These are phyloP conservation scores for Virgularia gustaviana DNA, from an alignment of 92 coral and sea anemone species.

Conservation along the genomic window DNA sequence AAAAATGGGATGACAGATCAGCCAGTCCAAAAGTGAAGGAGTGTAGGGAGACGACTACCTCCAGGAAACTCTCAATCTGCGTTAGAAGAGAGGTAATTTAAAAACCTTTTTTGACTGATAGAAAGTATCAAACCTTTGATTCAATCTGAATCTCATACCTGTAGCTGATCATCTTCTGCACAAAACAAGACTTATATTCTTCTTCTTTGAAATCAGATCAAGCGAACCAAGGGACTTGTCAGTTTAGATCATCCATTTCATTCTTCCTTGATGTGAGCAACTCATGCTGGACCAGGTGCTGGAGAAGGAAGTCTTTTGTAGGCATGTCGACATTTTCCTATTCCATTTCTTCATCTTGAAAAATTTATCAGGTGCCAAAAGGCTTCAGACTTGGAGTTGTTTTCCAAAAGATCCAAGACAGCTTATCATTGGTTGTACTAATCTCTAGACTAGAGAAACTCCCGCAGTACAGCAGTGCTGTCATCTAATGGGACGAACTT, in stretches of 20 bases:
- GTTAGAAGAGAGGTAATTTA: constrained; percentile 44
- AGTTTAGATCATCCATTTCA: constrained; percentile 50
- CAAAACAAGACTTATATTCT: constrained; percentile 32
- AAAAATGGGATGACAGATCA: too few species aligned
- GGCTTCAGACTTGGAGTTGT: constrained; percentile 37
- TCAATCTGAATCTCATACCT: constrained; percentile 27
- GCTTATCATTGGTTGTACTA: constrained; percentile 9
- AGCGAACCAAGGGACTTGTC: constrained; percentile 48
- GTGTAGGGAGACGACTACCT: too few species aligned
- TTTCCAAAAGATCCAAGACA: constrained; percentile 30
- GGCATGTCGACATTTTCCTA: constrained; percentile 30
- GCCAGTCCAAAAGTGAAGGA: too few species aligned
- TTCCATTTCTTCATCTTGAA: constrained; percentile 46
- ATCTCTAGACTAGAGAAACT: constrained; percentile 25
- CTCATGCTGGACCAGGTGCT: constrained; percentile 58
- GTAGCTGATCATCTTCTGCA: constrained; percentile 20
- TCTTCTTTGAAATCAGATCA: constrained; percentile 44
- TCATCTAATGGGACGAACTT: constrained; percentile 50
- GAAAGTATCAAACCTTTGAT: constrained; percentile 27
- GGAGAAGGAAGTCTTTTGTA: constrained; percentile 37
- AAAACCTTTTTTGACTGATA: constrained; percentile 45
- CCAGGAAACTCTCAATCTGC: too few species aligned
- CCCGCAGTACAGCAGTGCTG: constrained; percentile 40
- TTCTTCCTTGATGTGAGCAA: constrained; percentile 48
- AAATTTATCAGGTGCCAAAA: constrained; percentile 50